These are phyloP conservation scores for Drosophila affinis DNA, from an alignment of 2,888 invertebrate species.

Conservation along the genomic window DNA sequence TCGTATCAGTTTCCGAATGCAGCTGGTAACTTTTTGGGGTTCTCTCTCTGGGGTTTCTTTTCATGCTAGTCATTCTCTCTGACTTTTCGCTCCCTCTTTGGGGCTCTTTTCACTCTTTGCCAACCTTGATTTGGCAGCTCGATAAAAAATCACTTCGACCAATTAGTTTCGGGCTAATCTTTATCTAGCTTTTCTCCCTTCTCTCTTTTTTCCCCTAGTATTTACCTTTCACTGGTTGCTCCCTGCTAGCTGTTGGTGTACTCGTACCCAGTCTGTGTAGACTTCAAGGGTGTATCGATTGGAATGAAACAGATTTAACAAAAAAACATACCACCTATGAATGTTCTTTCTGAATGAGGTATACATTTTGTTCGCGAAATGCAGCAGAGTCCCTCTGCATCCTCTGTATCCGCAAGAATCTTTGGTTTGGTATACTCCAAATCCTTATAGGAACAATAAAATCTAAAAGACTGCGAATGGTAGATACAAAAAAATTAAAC, in stretches of 20 bases:
- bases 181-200: constrained; percentile 44
- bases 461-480: too few species aligned
- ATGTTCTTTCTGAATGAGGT: background rate
- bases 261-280: background rate
- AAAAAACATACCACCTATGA: too few species aligned
- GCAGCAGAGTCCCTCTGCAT: too few species aligned
- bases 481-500: too few species aligned
- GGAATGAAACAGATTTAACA: too few species aligned
- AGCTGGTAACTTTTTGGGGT: background rate
- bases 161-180: constrained; percentile 67
- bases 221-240: background rate
- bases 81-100: background rate
- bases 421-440: too few species aligned
- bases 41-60: background rate
- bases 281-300: background rate
- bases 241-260: background rate
- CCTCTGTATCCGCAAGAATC: too few species aligned
- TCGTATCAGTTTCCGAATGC: constrained; percentile 20
- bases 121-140: constrained; percentile 34
- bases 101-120: background rate
- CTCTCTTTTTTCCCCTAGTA: background rate
- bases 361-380: background rate
- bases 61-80: background rate
- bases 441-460: too few species aligned
- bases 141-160: constrained; percentile 66